These are phyloP conservation scores for Eupsittula cactorum DNA, from an alignment of 2,113 vertebrate genomes.

Conservation along the genomic window DNA sequence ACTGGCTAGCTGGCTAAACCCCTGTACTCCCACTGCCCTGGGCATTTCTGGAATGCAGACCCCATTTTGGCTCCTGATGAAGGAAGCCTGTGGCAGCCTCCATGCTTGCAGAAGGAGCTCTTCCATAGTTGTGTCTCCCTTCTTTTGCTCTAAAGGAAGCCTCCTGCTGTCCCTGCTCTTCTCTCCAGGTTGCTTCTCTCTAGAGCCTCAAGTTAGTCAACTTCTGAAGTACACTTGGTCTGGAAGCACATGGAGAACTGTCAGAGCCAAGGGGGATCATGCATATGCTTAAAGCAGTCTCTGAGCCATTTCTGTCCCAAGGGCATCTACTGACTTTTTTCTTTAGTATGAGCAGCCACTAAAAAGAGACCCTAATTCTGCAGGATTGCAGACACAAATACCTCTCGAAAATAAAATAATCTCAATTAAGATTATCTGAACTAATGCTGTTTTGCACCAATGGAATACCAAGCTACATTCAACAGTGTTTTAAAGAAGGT, in stretches of 20 bases:
- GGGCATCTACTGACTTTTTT: background rate
- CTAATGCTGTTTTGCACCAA: background rate
- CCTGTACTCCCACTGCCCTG: background rate
- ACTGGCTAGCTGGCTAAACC: background rate
- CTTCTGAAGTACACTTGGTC: background rate
- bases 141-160: background rate
- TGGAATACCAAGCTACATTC: background rate
- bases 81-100: background rate
- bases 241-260: background rate
- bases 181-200: background rate
- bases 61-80: background rate
- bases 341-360: background rate
- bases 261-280: background rate
- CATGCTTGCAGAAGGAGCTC: background rate
- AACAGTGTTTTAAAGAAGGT: background rate
- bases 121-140: background rate
- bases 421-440: conserved; percentile 1
- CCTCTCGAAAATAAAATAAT: background rate
- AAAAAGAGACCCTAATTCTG: background rate
- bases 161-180: background rate
- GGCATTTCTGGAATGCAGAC: background rate
- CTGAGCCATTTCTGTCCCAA: background rate
- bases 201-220: background rate
- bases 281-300: background rate
- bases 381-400: background rate